Base-by-base conservation (phyloP, 1,140 invertebrate species). In the Sinonovacula constricta region DNA sequence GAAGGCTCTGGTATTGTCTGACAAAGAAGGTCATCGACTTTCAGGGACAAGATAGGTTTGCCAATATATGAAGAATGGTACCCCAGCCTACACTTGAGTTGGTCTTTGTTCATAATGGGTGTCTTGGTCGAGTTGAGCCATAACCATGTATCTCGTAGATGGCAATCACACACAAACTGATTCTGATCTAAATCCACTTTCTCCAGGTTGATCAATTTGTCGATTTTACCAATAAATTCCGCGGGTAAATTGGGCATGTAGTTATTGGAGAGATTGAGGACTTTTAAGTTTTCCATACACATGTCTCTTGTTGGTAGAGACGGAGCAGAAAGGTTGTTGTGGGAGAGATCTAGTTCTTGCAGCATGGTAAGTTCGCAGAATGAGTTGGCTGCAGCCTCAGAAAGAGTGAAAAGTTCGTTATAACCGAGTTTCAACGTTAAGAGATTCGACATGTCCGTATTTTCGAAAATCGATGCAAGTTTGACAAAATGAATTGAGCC, bases 391-490 rank as follows among this genome's bases (percentile, higher is more conserved):
- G 65, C 59, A 10, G 54, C 67, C 10, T 18, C 15, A 3, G 79
- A 69, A 31, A 81, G 56, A 5, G 53, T 30, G 26, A 76, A 39
- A 24, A 81, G 62, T 34, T 81, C 79, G 57, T 81, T 81, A 33
- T 75, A 63, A 18, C 63, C 56, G 14, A 81, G 66, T 34, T 76
- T 65, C 18, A 81, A 28, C 12, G 31, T 69, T 34, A 70, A 66
- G 0, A 81, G 51, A n/a, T 69, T 33, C 0, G 56, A 54, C 60
- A 69, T 71, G 30, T 75, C 36, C 3, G 71, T 81, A 12, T 66
- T 51, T 30, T 70, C 68, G 28, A 81, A 76, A 15, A 76, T 51
- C 12, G 45, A 59, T 14, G 66, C 66, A 0, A 81, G 67, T 28
- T 75, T 75, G 10, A 57, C 45, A 4, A 81, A 31, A 34, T 76